Percentiles rank a stretch among this genome's conserved stretches.
phyloP scores from a whole-genome alignment of 2,113 vertebrate species.

The Micronycteris hirsuta region DNA sequence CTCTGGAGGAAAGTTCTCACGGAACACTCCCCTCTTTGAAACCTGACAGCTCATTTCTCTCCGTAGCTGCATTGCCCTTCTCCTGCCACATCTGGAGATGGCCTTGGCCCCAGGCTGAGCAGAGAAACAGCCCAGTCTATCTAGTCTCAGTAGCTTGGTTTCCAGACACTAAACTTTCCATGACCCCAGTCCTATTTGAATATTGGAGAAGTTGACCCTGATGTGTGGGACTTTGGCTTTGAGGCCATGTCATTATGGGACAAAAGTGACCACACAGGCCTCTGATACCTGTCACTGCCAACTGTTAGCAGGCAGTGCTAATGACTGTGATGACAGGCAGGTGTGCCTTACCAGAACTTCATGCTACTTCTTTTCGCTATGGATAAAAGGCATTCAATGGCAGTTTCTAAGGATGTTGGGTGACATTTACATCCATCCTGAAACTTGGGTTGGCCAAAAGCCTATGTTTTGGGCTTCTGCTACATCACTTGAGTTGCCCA shows the following conservation, averaged over 20 bases:
- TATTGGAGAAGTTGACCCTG: background rate
- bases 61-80: background rate
- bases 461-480: background rate
- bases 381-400: background rate
- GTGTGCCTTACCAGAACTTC: background rate
- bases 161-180: background rate
- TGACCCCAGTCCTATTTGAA: background rate
- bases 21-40: background rate
- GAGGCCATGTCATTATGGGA: background rate
- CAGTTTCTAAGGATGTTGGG: conserved; percentile 29
- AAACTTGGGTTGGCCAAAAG: background rate
- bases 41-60: background rate
- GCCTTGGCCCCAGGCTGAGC: background rate
- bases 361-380: background rate
- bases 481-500: background rate
- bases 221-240: background rate
- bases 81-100: background rate
- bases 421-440: background rate
- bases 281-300: background rate
- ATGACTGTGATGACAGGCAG: background rate
- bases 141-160: background rate
- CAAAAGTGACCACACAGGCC: background rate
- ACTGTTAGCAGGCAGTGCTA: background rate
- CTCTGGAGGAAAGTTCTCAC: background rate
- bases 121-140: background rate